A percentile compares a stretch with the other conserved stretches of the same genome.
Conservation (phyloP, 1,140 invertebrate species). For the Neomicropteryx cornuta region DNA sequence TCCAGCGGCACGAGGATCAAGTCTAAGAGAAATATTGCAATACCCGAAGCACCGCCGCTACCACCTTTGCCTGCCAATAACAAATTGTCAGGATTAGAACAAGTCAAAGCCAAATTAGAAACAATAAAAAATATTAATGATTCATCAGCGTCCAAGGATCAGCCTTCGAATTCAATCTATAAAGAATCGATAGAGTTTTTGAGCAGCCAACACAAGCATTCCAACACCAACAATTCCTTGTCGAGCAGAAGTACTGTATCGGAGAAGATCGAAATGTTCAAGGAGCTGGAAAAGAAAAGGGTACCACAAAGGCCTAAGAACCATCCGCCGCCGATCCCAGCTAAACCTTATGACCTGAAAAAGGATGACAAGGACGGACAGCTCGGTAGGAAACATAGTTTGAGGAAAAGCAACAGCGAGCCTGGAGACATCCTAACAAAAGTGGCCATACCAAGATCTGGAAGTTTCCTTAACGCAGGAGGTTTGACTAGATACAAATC, state of each 20-base stretch:
- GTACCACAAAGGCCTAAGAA: slow-evolving; percentile 36
- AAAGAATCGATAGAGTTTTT: slow-evolving; percentile 22
- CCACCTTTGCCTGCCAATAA: slow-evolving; percentile 23
- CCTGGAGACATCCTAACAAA: slow-evolving; percentile 69
- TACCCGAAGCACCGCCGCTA: slow-evolving; percentile 20
- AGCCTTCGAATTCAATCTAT: slow-evolving; percentile 28
- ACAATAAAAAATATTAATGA: slow-evolving; percentile 29
- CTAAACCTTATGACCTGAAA: slow-evolving; percentile 24
- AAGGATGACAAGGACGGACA: slow-evolving; percentile 20
- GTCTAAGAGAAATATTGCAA: slow-evolving; percentile 24
- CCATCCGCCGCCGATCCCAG: slow-evolving; percentile 33
- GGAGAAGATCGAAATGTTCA: slow-evolving; percentile 39
- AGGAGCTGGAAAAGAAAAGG: slow-evolving; percentile 38
- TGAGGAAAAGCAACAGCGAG: slow-evolving; percentile 33
- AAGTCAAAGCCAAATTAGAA: slow-evolving; percentile 43
- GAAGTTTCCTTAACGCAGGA: slow-evolving; percentile 71
- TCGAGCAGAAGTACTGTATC: slow-evolving; percentile 36
- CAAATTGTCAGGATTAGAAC: slow-evolving; percentile 37
- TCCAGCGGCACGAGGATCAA: slow-evolving; percentile 26
- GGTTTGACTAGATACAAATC: slow-evolving; percentile 57
- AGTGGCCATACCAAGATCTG: slow-evolving; percentile 70
- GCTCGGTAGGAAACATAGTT: slow-evolving; percentile 35
- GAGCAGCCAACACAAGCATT: slow-evolving; percentile 15
- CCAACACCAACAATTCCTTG: slow-evolving; percentile 31
- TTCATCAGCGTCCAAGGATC: slow-evolving; percentile 24